Conservation (phyloP, 2,888 invertebrate species). For the Hipparchia sbordonii region DNA sequence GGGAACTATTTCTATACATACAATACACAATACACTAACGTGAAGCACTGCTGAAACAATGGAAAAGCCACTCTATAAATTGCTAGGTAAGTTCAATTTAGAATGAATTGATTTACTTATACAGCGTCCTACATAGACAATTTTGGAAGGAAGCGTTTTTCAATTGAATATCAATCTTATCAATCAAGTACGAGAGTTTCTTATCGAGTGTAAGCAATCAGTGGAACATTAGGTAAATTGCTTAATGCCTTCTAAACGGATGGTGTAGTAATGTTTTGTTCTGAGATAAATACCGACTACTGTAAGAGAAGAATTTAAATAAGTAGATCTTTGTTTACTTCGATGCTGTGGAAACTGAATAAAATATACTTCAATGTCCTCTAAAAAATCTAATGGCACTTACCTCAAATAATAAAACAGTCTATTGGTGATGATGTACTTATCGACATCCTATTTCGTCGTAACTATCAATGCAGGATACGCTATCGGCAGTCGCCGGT, state of each 20-base stretch:
- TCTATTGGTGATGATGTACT: slow-evolving; percentile 31
- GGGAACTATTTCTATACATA: slow-evolving; percentile 78
- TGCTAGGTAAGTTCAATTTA: slow-evolving; percentile 42
- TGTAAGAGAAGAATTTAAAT: slow-evolving; percentile 42
- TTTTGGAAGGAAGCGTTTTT: slow-evolving; percentile 32
- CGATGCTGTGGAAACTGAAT: not conserved
- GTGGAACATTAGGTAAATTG: slow-evolving; percentile 72
- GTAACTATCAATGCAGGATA: slow-evolving; percentile 48
- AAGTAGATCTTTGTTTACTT: slow-evolving; percentile 37
- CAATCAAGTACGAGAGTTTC: slow-evolving; percentile 48
- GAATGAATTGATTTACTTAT: slow-evolving; percentile 37
- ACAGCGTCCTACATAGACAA: slow-evolving; percentile 30
- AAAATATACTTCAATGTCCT: not conserved
- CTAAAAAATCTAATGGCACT: slow-evolving; percentile 11
- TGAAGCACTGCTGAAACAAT: slow-evolving; percentile 12
- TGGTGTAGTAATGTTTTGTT: slow-evolving; percentile 68
- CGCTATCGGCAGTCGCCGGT: slow-evolving; percentile 50
- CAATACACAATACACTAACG: slow-evolving; percentile 20
- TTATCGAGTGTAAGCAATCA: slow-evolving; percentile 41
- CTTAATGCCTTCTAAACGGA: slow-evolving; percentile 73
- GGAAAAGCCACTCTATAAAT: slow-evolving; percentile 31
- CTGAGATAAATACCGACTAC: slow-evolving; percentile 46
- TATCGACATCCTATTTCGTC: slow-evolving; percentile 32
- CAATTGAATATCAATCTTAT: slow-evolving; percentile 68
- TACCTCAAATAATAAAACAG: slow-evolving; percentile 27